Evolutionary conservation across 2,797 vertebrate genomes (phyloP).

Genomic region (Thunnus albacares): DNA sequence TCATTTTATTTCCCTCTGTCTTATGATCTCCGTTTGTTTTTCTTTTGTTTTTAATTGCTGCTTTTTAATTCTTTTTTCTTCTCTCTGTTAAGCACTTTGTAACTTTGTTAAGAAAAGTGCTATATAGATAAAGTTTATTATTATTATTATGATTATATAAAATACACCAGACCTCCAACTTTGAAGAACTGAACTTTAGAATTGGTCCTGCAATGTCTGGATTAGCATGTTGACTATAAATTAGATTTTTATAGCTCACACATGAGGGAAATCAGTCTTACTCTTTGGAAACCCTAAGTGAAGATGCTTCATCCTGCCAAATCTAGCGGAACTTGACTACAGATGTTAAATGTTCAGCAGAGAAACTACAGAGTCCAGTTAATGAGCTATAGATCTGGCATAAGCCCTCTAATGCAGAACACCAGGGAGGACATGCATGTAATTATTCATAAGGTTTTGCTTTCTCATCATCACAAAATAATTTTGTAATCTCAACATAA

Average conservation of each 20-base stretch:
- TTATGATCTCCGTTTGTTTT: too few relatives aligned
- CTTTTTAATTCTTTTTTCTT: too few relatives aligned
- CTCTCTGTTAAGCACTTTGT: too few relatives aligned
- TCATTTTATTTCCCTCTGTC: too few relatives aligned
- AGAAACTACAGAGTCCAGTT: conserved; percentile 9
- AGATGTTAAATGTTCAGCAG: conserved; percentile 15
- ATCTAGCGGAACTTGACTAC: conserved; percentile 6
- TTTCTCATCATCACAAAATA: background rate
- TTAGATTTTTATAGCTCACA: conserved; percentile 6
- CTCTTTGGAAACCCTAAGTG: conserved; percentile 12
- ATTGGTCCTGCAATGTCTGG: background rate
- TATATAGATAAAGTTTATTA: too few relatives aligned
- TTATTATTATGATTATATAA: background rate
- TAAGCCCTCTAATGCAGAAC: background rate
- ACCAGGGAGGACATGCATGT: background rate
- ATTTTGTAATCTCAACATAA: background rate
- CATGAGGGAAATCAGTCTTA: conserved; percentile 8
- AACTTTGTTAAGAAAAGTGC: too few relatives aligned
- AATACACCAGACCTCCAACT: background rate
- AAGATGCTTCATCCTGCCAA: conserved; percentile 12
- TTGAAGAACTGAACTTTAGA: conserved; percentile 10
- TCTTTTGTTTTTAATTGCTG: too few relatives aligned
- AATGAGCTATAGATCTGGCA: conserved; percentile 13
- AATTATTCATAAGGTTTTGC: background rate
- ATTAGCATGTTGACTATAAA: background rate